Evolutionary conservation across 2,113 vertebrate species (phyloP).

Genomic region (Lampris incognitus): DNA sequence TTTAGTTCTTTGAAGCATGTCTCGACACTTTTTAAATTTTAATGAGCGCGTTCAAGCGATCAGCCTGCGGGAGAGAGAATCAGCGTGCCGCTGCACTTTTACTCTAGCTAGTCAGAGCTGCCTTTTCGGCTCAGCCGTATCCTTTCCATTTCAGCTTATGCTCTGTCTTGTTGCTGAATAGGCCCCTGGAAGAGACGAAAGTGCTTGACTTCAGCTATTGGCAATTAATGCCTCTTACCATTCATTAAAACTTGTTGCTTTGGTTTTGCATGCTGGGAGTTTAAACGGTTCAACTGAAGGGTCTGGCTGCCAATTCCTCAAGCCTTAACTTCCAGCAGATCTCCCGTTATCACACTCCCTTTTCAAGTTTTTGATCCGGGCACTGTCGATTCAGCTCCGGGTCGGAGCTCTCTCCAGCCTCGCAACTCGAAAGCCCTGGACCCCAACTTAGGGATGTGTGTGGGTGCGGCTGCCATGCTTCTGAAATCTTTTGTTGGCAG

Average conservation of each 20-base stretch:
- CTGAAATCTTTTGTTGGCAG: conserved; percentile 37
- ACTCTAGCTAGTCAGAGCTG: not conserved
- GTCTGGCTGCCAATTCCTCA: not conserved
- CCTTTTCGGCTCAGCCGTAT: not conserved
- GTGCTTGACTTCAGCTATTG: conserved; percentile 26
- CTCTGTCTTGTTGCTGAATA: not conserved
- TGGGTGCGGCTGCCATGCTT: conserved; percentile 22
- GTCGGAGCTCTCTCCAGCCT: not conserved
- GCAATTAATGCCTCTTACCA: not conserved
- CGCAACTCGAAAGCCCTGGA: not conserved
- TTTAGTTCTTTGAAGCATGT: no score
- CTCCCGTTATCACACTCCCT: not conserved
- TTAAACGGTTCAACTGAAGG: not conserved
- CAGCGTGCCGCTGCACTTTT: not conserved
- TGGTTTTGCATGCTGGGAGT: not conserved
- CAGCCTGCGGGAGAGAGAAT: not conserved
- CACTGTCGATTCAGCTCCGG: not conserved
- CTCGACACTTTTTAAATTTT: not conserved
- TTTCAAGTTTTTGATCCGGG: not conserved
- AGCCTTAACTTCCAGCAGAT: conserved; percentile 11
- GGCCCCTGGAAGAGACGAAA: not conserved
- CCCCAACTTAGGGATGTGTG: not conserved
- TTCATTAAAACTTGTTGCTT: conserved; percentile 27
- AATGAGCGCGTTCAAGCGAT: conserved; percentile 12
- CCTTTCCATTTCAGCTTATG: not conserved